Conservation (phyloP, 2,888 invertebrate species). For the Protonemura montana region DNA sequence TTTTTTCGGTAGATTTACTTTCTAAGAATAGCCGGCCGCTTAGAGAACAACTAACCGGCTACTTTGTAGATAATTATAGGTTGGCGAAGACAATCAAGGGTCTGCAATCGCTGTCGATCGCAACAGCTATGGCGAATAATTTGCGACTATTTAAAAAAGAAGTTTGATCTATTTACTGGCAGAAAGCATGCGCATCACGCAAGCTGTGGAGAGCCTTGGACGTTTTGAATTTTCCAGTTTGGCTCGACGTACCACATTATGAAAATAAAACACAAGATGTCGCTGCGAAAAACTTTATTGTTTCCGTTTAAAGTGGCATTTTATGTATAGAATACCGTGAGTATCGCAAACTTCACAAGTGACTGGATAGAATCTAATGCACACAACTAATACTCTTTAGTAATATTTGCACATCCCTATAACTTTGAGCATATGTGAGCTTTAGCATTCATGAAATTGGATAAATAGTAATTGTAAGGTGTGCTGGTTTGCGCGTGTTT, state of each 20-base stretch:
- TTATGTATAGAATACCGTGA: too few relatives aligned
- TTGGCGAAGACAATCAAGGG: not conserved
- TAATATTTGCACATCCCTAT: not conserved
- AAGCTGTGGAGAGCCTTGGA: not conserved
- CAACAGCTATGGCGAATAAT: constrained; percentile 12
- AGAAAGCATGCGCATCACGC: not conserved
- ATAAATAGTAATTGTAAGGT: not conserved
- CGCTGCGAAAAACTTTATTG: not conserved
- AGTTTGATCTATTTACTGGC: not conserved
- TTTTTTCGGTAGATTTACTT: not conserved
- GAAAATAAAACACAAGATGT: not conserved
- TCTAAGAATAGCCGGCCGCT: constrained; percentile 1
- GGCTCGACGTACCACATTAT: not conserved
- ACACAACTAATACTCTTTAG: not conserved
- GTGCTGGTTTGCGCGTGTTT: not conserved
- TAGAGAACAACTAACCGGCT: not conserved
- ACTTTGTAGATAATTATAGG: constrained; percentile 3
- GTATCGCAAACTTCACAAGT: too few relatives aligned
- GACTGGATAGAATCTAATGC: too few relatives aligned
- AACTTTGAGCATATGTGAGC: not conserved
- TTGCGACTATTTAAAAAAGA: not conserved
- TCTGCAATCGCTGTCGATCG: not conserved
- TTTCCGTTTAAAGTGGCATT: not conserved
- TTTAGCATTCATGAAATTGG: not conserved
- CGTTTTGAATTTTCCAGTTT: not conserved